phyloP scores from a whole-genome alignment of 2,888 invertebrate species.

The Euplexia lucipara region DNA sequence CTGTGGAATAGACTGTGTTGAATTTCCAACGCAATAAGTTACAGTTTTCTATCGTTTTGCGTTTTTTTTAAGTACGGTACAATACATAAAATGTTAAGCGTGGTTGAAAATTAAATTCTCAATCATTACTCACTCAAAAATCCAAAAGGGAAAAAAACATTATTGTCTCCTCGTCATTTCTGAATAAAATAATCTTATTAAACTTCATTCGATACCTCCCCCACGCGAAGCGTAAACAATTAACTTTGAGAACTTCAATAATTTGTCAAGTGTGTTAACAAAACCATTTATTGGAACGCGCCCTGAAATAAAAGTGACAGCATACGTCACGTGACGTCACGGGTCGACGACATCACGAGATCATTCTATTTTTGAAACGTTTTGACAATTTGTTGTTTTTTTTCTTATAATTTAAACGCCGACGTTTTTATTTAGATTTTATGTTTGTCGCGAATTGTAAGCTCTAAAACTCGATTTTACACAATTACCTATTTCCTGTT shows the following conservation, averaged over 20 bases:
- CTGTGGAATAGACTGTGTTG: neutral
- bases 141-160: neutral
- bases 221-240: slow-evolving; percentile 39
- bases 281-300: slow-evolving; percentile 68
- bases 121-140: neutral
- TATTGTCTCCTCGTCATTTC: neutral
- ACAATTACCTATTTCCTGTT: neutral
- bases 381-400: slow-evolving; percentile 39
- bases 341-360: slow-evolving; percentile 76
- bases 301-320: slow-evolving; percentile 86
- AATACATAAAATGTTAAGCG: neutral
- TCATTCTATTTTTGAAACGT: slow-evolving; percentile 61
- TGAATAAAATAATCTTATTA: neutral
- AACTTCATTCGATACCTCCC: neutral
- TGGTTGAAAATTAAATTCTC: neutral
- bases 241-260: slow-evolving; percentile 49
- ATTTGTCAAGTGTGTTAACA: slow-evolving; percentile 59
- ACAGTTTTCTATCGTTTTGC: neutral
- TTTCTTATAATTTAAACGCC: slow-evolving; percentile 10
- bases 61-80: neutral
- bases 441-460: neutral
- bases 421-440: neutral
- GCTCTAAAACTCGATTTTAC: too few relatives aligned
- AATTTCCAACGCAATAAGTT: neutral
- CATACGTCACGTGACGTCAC: slow-evolving; percentile 80